Evolutionary conservation across 2,888 invertebrate genomes (phyloP), one percentile per base, ranked within the genome.

Genomic region (Melipona beecheii): DNA sequence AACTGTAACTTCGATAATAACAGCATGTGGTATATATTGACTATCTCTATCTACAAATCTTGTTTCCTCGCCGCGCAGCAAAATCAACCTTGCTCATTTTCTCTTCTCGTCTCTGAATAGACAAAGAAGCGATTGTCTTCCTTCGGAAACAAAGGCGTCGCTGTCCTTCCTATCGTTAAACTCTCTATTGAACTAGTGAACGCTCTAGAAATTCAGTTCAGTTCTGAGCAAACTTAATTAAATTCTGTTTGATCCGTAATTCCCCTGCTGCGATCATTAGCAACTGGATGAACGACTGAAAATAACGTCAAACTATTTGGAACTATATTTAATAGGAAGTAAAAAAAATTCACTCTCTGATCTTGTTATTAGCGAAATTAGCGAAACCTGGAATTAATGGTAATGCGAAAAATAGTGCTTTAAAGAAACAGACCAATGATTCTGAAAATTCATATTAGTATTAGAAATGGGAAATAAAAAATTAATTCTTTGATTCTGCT

Each of bases 11-110:
- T 2, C 17, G 21, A 36, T 70, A 54, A 70, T 36, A 69, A 52
- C 31, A n/a, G 52, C 49, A 24, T 13, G 54, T 56, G 36, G 6
- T 19, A 64, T 31, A 11, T 64, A 11, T n/a, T 56, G 21, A 69
- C 31, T 69, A 69, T 54, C 69, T 24, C 31, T 24, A n/a, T n/a
- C n/a, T 54, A 31, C 50, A 52, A 27, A 69, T 69, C 52, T 56
- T n/a, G 24, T 24, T 60, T 54, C 27, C 49, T 52, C n/a, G n/a
- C 70, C 31, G 21, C 19, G 66, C 54, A 17, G 31, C 21, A 70
- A 56, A 56, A 70, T 70, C 70, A 70, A 56, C 70, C n/a, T 70
- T 70, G 56, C 70, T 31, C n/a, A 54, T 70, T 70, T 70, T 56
- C 70, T 70, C 70, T 70, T 70, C 70, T 36, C 70, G 70, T 54